Base-by-base conservation (phyloP, 2,797 vertebrate species). In the Arnoldichthys spilopterus region DNA sequence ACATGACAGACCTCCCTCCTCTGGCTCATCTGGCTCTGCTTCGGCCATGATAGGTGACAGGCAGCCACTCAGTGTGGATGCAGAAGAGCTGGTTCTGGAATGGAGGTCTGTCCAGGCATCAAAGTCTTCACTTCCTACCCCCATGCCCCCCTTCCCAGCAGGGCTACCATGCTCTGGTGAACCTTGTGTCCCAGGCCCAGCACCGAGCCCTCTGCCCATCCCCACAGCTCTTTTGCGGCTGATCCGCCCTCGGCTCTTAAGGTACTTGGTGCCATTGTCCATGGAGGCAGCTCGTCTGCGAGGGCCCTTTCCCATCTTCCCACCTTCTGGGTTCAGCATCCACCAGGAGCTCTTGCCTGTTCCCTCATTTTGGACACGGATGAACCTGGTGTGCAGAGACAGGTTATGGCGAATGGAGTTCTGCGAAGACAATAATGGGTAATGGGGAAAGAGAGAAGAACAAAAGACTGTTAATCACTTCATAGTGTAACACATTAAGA, bases 291-390 rank as follows among this genome's bases (percentile, higher is more conserved):
- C 96, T 0, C 97, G 92, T 72, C 97, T 90, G 43, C 97, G 92
- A 5, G 97, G 96, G 0, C 96, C 95, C 87, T 99, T 99, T 5
- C 97, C 97, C 0, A 96, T 97, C 90, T 98, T 98, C 0, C 97
- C 96, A 0, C 97, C 97, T 0, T 98, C 97, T 0, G 97, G 97
- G 85, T 99, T 98, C 87, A 99, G 95, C 95, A 98, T 96, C 97
- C 97, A 99, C 97, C 97, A 99, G 0, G 97, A 99, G 87, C 97
- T 99, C 90, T 98, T 99, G 78, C 97, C 97, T 0, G 97, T 97
- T 61, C 97, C 97, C 89, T 99, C 97, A 1, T 98, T 99, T 87
- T 98, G 97, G 83, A 99, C 96, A 53, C 97, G 93, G 88, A 98
- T 96, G 77, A 99, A 99, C 74, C 97, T 95, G 74, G 96, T 98